Evolutionary conservation across 2,113 vertebrate species (phyloP).

Genomic region (Sinocyclocheilus anophthalmus): DNA sequence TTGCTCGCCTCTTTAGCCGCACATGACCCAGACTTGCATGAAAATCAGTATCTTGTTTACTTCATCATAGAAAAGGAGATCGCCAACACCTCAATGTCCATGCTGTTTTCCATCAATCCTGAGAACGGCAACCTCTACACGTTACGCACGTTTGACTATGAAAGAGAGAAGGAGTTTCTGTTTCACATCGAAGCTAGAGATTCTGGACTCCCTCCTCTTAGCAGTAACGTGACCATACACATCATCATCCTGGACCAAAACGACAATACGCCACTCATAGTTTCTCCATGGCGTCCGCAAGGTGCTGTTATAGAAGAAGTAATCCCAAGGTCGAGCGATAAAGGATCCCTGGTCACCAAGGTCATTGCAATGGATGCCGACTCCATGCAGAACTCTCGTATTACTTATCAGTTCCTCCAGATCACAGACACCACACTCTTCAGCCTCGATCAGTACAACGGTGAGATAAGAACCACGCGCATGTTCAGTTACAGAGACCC

Average conservation of each 20-base stretch:
- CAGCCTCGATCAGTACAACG: constrained; percentile 76
- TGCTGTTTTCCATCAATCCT: constrained; percentile 85
- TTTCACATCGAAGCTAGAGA: constrained; percentile 78
- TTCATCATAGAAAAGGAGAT: constrained; percentile 78
- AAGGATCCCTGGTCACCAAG: constrained; percentile 74
- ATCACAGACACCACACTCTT: constrained; percentile 71
- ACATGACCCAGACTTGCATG: constrained; percentile 79
- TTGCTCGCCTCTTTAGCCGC: constrained; percentile 79
- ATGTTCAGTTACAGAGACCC: constrained; percentile 78
- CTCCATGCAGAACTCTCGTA: constrained; percentile 75
- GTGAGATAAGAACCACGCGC: constrained; percentile 73
- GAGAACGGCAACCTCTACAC: constrained; percentile 83
- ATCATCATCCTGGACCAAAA: constrained; percentile 76
- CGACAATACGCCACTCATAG: constrained; percentile 75
- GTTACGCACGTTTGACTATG: constrained; percentile 75
- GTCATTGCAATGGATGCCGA: constrained; percentile 77
- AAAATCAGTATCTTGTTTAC: constrained; percentile 83
- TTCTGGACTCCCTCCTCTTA: constrained; percentile 73
- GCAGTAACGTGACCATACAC: constrained; percentile 73
- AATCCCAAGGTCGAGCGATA: constrained; percentile 73
- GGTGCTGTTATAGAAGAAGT: constrained; percentile 72
- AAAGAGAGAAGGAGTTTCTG: constrained; percentile 75
- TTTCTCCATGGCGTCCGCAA: constrained; percentile 73
- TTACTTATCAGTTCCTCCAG: constrained; percentile 76
- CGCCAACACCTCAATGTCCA: constrained; percentile 68